Evolutionary conservation across 2,113 vertebrate genomes (phyloP).

Genomic region (Sinocyclocheilus grahami): DNA sequence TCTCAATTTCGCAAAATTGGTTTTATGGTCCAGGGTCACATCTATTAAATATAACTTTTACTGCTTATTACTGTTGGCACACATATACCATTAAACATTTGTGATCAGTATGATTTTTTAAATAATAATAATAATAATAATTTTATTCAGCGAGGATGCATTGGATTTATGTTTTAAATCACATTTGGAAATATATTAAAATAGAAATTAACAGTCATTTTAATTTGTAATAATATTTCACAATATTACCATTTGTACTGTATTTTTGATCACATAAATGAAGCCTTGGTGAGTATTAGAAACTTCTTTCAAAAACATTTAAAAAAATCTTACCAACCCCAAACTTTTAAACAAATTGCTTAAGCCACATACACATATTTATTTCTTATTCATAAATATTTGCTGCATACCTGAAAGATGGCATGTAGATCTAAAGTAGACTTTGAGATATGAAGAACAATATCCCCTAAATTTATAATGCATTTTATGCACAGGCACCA

Average conservation of each 20-base stretch:
- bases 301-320: too few relatives aligned
- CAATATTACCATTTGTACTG: too few relatives aligned
- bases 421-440: not conserved
- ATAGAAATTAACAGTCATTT: too few relatives aligned
- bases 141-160: not conserved
- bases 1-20: too few relatives aligned
- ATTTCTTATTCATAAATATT: not conserved
- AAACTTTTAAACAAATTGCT: not conserved
- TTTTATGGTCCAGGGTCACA: too few relatives aligned
- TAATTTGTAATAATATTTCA: too few relatives aligned
- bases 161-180: not conserved
- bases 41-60: not conserved
- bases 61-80: not conserved
- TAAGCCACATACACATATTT: not conserved
- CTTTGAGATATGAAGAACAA: not conserved
- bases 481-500: not conserved
- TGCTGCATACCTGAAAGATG: not conserved
- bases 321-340: too few relatives aligned
- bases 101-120: not conserved
- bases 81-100: not conserved
- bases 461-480: conserved; percentile 3
- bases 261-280: too few relatives aligned
- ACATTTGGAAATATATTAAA: too few relatives aligned
- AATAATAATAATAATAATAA: not conserved
- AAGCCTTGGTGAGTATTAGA: not conserved